These are phyloP conservation scores for Tarsius wallacei DNA, from an alignment of 2,797 vertebrate genomes.

Conservation along the genomic window DNA sequence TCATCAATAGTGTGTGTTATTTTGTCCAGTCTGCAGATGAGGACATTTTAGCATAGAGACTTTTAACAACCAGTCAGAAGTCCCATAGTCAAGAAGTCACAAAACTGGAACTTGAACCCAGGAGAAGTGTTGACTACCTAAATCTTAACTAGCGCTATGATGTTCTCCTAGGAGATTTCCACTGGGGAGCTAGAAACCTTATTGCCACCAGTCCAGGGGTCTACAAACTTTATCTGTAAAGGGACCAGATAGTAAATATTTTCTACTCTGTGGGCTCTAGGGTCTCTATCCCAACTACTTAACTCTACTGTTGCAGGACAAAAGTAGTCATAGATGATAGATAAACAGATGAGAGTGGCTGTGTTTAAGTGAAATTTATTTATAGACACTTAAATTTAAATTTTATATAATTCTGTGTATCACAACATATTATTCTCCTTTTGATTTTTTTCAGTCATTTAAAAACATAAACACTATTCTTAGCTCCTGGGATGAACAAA, in stretches of 20 bases:
- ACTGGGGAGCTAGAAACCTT: background rate
- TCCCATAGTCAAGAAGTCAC: background rate
- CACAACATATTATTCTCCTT: background rate
- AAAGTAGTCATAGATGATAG: background rate
- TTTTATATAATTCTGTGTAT: background rate
- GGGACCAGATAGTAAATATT: background rate
- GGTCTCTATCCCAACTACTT: background rate
- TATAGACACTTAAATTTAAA: background rate
- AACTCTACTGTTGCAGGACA: background rate
- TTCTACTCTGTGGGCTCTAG: background rate
- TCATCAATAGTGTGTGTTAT: accelerated
- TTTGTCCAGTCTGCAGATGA: background rate
- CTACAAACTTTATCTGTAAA: background rate
- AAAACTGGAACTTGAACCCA: background rate
- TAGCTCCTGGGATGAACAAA: background rate
- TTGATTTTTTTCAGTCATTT: background rate
- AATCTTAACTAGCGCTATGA: accelerated
- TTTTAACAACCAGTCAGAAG: background rate
- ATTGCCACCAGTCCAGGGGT: background rate
- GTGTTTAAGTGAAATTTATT: background rate
- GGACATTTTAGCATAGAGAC: background rate
- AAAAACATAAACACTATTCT: background rate
- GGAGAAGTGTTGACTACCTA: accelerated
- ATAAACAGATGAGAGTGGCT: background rate
- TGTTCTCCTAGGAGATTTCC: background rate